Percentiles rank a stretch among this genome's conserved stretches.
Conservation (phyloP, 2,888 invertebrate genomes). For the Sarcophaga carnaria region DNA sequence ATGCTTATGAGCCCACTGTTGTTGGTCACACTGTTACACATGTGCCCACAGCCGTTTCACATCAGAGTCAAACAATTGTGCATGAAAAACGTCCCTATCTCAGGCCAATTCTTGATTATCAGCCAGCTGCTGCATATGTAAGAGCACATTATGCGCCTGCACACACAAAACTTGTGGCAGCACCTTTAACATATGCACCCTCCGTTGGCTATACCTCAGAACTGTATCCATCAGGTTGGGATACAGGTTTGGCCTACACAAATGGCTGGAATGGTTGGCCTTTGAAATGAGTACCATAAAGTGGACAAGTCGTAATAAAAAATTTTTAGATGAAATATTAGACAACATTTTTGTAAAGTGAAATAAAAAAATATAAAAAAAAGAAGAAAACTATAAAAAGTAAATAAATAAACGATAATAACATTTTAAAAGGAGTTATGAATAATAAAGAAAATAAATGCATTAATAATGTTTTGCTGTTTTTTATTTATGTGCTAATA, state of each 20-base stretch:
- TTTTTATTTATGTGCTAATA: too few species aligned
- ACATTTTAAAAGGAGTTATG: background rate
- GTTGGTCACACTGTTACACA: conserved; percentile 76
- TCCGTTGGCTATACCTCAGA: conserved; percentile 67
- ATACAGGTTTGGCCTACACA: conserved; percentile 66
- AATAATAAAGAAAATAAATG: too few species aligned
- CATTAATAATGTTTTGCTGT: too few species aligned
- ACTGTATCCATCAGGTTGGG: conserved; percentile 72
- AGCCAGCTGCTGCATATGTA: conserved; percentile 72
- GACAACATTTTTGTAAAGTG: background rate
- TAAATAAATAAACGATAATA: background rate
- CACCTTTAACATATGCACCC: conserved; percentile 67
- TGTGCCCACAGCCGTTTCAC: conserved; percentile 78
- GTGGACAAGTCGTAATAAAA: background rate
- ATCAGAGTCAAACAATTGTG: conserved; percentile 80
- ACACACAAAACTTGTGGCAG: conserved; percentile 47
- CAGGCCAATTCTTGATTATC: conserved; percentile 76
- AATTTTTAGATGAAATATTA: background rate
- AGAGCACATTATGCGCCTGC: conserved; percentile 71
- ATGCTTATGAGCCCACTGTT: conserved; percentile 76
- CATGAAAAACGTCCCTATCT: conserved; percentile 80
- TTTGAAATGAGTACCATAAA: conserved; percentile 55
- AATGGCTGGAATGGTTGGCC: conserved; percentile 71
- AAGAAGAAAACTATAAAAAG: background rate
- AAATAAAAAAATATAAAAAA: background rate